Conservation (phyloP, 30 jellyfish, hydroid and myxozoan species). For the Turritopsis dohrnii region DNA sequence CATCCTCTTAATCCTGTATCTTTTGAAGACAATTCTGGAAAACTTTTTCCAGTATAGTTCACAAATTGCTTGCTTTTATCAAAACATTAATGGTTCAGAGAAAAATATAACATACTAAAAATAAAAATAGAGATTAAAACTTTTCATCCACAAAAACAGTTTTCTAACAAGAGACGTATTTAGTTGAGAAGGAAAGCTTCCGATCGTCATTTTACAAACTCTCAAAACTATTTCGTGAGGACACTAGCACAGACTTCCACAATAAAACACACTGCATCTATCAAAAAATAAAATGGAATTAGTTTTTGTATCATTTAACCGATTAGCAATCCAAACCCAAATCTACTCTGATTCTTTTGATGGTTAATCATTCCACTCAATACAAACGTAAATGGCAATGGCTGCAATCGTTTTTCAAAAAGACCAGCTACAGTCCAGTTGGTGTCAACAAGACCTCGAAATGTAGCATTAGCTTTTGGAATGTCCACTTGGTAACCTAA, state of each 20-base stretch:
- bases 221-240: not conserved
- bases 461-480: conserved; percentile 96
- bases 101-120: not conserved
- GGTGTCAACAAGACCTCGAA: conserved; percentile 86
- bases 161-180: not conserved
- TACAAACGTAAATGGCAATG: conserved; percentile 78
- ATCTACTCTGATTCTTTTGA: conserved; percentile 81
- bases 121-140: not conserved
- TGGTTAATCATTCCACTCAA: conserved; percentile 89
- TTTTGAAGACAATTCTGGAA: not conserved
- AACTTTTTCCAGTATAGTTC: not conserved
- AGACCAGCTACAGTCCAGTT: conserved; percentile 97
- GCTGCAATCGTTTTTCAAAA: conserved; percentile 79
- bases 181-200: not conserved
- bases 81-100: not conserved
- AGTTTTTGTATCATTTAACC: conserved; percentile 33
- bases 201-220: not conserved
- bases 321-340: conserved; percentile 88
- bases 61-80: not conserved
- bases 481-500: conserved; percentile 97
- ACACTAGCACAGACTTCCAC: not conserved
- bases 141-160: not conserved
- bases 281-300: not conserved
- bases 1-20: not conserved
- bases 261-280: not conserved